These are phyloP conservation scores for Macrocentrus cingulum DNA, from an alignment of 1,140 invertebrate species.

Conservation along the genomic window DNA sequence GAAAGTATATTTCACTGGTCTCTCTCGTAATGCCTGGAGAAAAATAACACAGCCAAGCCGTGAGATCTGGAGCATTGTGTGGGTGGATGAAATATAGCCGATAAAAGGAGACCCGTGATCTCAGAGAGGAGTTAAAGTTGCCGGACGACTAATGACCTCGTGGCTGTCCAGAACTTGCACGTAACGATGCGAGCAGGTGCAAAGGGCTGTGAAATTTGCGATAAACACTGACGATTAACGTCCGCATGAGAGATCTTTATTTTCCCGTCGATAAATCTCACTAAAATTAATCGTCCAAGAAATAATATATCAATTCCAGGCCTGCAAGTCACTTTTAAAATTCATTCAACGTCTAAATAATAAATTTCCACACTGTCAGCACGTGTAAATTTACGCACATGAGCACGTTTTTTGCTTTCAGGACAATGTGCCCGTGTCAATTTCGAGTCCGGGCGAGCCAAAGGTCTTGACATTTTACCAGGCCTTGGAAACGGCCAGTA, in stretches of 20 bases:
- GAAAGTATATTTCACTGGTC: conserved; percentile 21
- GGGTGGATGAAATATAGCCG: conserved; percentile 23
- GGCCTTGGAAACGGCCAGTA: conserved; percentile 50
- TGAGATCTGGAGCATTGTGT: conserved; percentile 26
- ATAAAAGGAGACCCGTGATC: conserved; percentile 11
- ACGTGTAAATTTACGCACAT: too few species aligned
- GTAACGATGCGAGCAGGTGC: not conserved
- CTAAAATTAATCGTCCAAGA: not conserved
- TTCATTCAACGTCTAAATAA: too few species aligned
- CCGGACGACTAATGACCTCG: conserved; percentile 7
- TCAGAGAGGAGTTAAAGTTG: conserved; percentile 3
- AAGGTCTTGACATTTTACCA: conserved; percentile 52
- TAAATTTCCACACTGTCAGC: not conserved
- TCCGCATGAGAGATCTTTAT: not conserved
- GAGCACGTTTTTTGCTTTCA: conserved; percentile 56
- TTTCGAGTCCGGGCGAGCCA: conserved; percentile 49
- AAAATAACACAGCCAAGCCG: conserved; percentile 9
- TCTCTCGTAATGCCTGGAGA: conserved; percentile 3
- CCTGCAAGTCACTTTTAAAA: not conserved
- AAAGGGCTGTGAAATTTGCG: not conserved
- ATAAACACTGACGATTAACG: not conserved
- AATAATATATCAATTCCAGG: not conserved
- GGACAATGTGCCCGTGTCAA: conserved; percentile 46
- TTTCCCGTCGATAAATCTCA: not conserved
- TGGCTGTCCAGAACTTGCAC: not conserved